Evolutionary conservation across 2,797 vertebrate species (phyloP).

Genomic region (Distichodus sexfasciatus): DNA sequence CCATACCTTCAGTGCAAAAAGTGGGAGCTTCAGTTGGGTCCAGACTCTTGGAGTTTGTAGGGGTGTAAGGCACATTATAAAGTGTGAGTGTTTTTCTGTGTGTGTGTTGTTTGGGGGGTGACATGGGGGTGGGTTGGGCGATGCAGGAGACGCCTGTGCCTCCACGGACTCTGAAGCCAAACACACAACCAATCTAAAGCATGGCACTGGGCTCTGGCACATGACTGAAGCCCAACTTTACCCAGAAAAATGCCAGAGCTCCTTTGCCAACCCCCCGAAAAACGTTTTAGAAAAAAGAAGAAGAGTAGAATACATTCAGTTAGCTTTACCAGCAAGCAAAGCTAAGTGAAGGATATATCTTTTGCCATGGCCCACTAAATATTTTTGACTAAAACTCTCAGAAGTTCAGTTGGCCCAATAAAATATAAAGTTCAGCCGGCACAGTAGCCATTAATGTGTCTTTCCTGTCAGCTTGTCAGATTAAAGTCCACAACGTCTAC

Average conservation of each 20-base stretch:
- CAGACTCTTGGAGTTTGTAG: not conserved
- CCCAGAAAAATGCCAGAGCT: constrained; percentile 40
- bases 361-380: not conserved
- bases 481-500: not conserved
- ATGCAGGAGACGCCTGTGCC: constrained; percentile 39
- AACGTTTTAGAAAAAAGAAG: not conserved
- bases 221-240: constrained; percentile 13
- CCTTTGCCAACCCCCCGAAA: constrained; percentile 18
- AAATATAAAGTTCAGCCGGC: not conserved
- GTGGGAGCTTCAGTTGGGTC: too few species aligned
- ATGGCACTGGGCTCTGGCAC: constrained; percentile 21
- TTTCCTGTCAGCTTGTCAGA: constrained; percentile 8
- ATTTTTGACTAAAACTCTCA: not conserved
- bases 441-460: not conserved
- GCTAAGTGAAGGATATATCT: not conserved
- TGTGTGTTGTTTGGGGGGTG: too few species aligned
- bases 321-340: not conserved
- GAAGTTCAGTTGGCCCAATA: not conserved
- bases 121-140: too few species aligned
- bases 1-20: too few species aligned
- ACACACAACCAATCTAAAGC: constrained; percentile 4
- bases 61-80: constrained; percentile 31
- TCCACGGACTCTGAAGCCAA: constrained; percentile 46
- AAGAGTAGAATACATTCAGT: not conserved
- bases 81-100: not conserved